These are phyloP conservation scores for Coregonus ussuriensis DNA, from an alignment of 2,797 vertebrate genomes.

Conservation along the genomic window DNA sequence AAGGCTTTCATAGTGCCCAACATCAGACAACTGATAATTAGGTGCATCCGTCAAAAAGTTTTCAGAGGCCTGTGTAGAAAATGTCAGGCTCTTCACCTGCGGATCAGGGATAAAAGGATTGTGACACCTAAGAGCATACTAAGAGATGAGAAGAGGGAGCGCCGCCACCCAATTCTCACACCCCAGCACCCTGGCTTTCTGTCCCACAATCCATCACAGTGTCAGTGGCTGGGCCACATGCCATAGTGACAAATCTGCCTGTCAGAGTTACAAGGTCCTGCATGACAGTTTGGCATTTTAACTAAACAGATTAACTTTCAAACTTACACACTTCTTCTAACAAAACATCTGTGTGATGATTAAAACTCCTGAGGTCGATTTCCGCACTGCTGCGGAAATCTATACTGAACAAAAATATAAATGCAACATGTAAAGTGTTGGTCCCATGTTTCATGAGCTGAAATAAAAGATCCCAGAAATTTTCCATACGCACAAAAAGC, in stretches of 20 bases:
- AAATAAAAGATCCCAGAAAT: no score
- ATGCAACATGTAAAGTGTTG: no score
- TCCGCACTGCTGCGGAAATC: no score
- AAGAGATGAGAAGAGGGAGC: conserved; percentile 32
- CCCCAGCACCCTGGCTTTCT: conserved; percentile 41
- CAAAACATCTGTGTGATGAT: conserved; percentile 27
- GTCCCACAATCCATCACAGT: conserved; percentile 70
- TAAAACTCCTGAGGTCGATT: background rate
- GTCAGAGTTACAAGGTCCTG: conserved; percentile 53
- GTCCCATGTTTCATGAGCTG: no score
- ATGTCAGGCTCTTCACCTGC: conserved; percentile 33
- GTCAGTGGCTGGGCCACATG: conserved; percentile 51
- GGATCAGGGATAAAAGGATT: conserved; percentile 25
- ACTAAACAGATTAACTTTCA: conserved; percentile 61
- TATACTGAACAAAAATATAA: no score
- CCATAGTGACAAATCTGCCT: conserved; percentile 70
- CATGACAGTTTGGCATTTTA: conserved; percentile 63
- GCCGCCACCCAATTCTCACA: background rate
- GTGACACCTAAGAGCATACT: conserved; percentile 30
- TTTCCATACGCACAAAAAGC: no score
- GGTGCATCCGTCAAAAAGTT: conserved; percentile 22
- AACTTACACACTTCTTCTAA: conserved; percentile 20
- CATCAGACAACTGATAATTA: conserved; percentile 28
- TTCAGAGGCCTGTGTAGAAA: conserved; percentile 24
- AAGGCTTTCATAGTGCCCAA: background rate